phyloP scores from a whole-genome alignment of 1,140 invertebrate species.

The Drosophila nikananu region DNA sequence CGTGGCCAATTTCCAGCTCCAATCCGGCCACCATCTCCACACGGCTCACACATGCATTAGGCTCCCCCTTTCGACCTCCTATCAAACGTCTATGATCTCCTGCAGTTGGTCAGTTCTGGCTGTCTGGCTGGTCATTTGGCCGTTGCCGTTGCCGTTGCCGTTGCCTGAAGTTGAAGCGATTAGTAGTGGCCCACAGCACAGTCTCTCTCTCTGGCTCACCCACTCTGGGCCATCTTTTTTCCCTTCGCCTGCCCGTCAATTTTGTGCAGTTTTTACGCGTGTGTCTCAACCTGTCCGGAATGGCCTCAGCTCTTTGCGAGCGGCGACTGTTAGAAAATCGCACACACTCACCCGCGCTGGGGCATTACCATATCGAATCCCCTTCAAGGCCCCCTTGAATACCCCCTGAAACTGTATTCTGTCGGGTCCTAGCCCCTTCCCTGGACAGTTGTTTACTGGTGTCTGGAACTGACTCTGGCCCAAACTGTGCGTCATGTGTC shows the following conservation, averaged over 20 bases:
- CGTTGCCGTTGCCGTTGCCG: conserved; percentile 16
- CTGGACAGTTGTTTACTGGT: conserved; percentile 41
- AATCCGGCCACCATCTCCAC: conserved; percentile 40
- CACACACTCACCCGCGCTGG: conserved; percentile 32
- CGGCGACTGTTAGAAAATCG: conserved; percentile 66
- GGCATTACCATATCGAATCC: conserved; percentile 61
- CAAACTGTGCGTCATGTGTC: conserved; percentile 76
- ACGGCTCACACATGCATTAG: conserved; percentile 46
- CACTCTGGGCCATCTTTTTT: conserved; percentile 11
- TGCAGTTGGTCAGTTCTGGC: conserved; percentile 77
- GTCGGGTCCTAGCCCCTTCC: conserved; percentile 13
- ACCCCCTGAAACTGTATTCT: conserved; percentile 17
- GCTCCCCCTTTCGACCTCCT: conserved; percentile 40
- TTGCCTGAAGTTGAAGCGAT: conserved; percentile 71
- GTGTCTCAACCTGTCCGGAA: conserved; percentile 79
- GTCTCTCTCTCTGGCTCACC: conserved; percentile 33
- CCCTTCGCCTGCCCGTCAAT: conserved; percentile 55
- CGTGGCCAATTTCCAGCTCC: conserved; percentile 57
- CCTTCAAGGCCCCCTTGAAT: conserved; percentile 26
- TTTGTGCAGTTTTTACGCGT: conserved; percentile 81
- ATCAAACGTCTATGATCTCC: conserved; percentile 84
- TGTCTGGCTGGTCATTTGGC: conserved; percentile 47
- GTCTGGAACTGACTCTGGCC: conserved; percentile 52
- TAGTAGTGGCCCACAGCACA: conserved; percentile 62
- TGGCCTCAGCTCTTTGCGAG: conserved; percentile 46